A percentile compares a stretch with the other conserved stretches of the same genome.
Conservation (phyloP, 2,113 vertebrate genomes). For the Callospermophilus lateralis region DNA sequence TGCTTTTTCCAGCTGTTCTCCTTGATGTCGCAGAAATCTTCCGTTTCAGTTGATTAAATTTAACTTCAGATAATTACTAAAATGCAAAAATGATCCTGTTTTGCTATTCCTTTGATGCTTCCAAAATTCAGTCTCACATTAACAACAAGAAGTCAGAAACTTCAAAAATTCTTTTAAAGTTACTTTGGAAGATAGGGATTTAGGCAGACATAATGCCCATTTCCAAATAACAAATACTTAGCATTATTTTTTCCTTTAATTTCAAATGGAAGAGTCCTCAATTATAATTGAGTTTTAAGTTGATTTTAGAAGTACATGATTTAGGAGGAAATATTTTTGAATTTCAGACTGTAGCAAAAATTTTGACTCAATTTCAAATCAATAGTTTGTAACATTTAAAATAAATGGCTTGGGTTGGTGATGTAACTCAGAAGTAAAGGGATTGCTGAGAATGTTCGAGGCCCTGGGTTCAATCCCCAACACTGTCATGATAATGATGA, state of each 20-base stretch:
- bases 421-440: background rate
- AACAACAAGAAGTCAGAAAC: background rate
- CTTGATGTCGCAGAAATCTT: slow-evolving; percentile 84
- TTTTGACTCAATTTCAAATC: slow-evolving; percentile 12
- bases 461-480: background rate
- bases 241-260: slow-evolving; percentile 50
- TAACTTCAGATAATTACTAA: slow-evolving; percentile 81
- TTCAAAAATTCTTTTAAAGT: background rate
- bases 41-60: slow-evolving; percentile 84
- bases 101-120: slow-evolving; percentile 35
- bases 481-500: background rate
- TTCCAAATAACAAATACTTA: background rate
- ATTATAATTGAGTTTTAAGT: background rate
- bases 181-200: background rate
- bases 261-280: background rate
- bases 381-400: background rate
- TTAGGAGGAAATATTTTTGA: slow-evolving; percentile 17
- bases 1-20: slow-evolving; percentile 77
- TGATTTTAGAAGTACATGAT: background rate
- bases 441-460: background rate
- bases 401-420: background rate
- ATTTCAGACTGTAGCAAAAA: background rate
- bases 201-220: background rate
- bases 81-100: slow-evolving; percentile 75
- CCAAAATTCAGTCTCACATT: slow-evolving; percentile 38